A percentile compares a stretch with the other conserved stretches of the same genome.
These are phyloP conservation scores for Pitta sordida DNA, from an alignment of 2,113 vertebrate species.

Conservation along the genomic window DNA sequence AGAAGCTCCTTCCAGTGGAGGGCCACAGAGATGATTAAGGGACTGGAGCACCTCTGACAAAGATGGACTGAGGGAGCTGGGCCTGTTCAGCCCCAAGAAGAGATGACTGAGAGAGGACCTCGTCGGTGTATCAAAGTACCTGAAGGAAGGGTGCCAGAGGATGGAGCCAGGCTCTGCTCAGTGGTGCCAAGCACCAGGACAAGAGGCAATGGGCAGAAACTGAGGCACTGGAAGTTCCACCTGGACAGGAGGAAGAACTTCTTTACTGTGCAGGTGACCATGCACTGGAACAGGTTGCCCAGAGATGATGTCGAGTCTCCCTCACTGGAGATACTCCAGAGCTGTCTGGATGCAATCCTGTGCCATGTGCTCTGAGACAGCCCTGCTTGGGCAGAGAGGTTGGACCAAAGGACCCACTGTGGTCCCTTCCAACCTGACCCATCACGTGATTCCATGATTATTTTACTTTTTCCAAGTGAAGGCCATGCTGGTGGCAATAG, in stretches of 20 bases:
- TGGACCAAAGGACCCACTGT: not conserved
- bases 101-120: not conserved
- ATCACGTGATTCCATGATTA: not conserved
- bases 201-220: accelerated
- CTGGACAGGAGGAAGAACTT: not conserved
- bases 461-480: not conserved
- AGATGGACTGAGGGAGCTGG: not conserved
- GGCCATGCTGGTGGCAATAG: not conserved
- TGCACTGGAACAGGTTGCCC: not conserved
- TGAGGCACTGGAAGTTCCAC: not conserved
- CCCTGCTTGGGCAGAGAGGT: not conserved
- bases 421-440: not conserved
- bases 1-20: not conserved
- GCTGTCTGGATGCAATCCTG: not conserved
- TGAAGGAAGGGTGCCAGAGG: not conserved
- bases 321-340: not conserved
- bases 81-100: not conserved
- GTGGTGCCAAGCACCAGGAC: not conserved
- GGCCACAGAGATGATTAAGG: not conserved
- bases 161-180: not conserved
- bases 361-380: not conserved
- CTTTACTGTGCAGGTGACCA: too few relatives aligned
- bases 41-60: not conserved
- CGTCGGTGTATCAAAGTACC: too few relatives aligned
- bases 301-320: not conserved